Conservation (phyloP, 2,113 vertebrate species). For the Pagrus major region DNA sequence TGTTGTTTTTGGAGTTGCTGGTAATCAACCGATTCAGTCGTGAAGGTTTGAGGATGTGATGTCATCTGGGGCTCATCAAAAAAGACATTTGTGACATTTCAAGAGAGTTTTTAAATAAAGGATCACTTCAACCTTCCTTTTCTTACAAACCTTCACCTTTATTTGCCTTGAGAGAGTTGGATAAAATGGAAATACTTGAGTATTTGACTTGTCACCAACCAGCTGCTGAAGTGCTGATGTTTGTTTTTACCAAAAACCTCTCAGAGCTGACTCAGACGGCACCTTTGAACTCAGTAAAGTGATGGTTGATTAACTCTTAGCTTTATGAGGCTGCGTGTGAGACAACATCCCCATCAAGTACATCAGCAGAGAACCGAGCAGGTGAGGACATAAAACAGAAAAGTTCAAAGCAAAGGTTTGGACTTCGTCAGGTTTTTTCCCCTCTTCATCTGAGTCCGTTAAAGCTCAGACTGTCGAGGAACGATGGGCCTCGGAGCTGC, state of each 20-base stretch:
- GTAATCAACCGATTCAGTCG: no score
- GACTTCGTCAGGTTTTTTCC: slow-evolving; percentile 25
- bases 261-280: slow-evolving; percentile 29
- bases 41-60: no score
- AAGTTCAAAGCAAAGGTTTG: slow-evolving; percentile 24
- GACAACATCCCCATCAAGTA: background rate
- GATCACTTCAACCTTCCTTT: no score
- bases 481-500: background rate
- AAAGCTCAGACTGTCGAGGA: slow-evolving; percentile 3
- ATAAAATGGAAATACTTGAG: no score
- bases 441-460: slow-evolving; percentile 7
- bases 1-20: no score
- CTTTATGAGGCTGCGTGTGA: slow-evolving; percentile 32
- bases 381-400: slow-evolving; percentile 29
- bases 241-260: slow-evolving; percentile 1
- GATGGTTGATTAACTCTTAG: slow-evolving; percentile 45
- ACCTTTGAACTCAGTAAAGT: slow-evolving; percentile 29
- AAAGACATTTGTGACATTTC: no score
- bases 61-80: no score
- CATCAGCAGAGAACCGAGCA: slow-evolving; percentile 9
- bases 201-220: background rate
- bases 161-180: no score
- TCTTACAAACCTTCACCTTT: no score
- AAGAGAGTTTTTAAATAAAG: no score
- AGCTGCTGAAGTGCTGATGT: slow-evolving; percentile 39